Percentiles rank a stretch among this genome's conserved stretches.
phyloP scores from a whole-genome alignment of 1,140 invertebrate species.

The Venustaconcha ellipsiformis region DNA sequence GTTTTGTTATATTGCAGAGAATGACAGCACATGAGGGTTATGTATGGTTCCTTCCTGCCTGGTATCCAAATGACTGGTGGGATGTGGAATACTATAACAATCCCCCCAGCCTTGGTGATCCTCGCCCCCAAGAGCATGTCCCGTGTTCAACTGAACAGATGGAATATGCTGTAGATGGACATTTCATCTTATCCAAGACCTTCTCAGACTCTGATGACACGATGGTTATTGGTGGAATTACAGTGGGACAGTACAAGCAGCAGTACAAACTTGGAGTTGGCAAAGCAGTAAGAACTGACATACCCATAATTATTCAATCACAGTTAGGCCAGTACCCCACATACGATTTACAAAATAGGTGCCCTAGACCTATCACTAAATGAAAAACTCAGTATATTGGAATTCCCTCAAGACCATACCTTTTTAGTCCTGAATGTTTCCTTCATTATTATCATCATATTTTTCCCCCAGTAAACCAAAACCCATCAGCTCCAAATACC shows the following conservation, averaged over 20 bases:
- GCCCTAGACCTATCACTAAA: too few relatives aligned
- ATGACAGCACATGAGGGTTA: conserved; percentile 79
- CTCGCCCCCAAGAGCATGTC: conserved; percentile 61
- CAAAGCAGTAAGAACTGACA: conserved; percentile 47
- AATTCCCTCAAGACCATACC: too few relatives aligned
- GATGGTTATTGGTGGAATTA: conserved; percentile 55
- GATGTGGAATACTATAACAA: conserved; percentile 76
- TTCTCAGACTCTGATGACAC: conserved; percentile 72
- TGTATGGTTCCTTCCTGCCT: conserved; percentile 86
- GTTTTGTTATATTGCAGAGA: conserved; percentile 51
- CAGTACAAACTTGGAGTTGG: conserved; percentile 56
- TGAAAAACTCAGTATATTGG: too few relatives aligned
- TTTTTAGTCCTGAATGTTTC: too few relatives aligned
- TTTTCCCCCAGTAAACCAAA: too few relatives aligned
- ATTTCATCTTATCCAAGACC: conserved; percentile 80
- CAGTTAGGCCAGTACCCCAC: too few relatives aligned
- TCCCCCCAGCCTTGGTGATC: conserved; percentile 61
- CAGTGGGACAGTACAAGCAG: conserved; percentile 66
- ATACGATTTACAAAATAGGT: background rate
- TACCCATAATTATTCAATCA: background rate
- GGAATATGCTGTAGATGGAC: conserved; percentile 80
- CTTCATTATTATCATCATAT: too few relatives aligned
- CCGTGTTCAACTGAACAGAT: conserved; percentile 77
- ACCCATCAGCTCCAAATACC: too few relatives aligned
- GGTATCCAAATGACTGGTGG: conserved; percentile 79